Conservation (phyloP, 2,888 invertebrate species). For the Drosophila neoperkinsi region DNA sequence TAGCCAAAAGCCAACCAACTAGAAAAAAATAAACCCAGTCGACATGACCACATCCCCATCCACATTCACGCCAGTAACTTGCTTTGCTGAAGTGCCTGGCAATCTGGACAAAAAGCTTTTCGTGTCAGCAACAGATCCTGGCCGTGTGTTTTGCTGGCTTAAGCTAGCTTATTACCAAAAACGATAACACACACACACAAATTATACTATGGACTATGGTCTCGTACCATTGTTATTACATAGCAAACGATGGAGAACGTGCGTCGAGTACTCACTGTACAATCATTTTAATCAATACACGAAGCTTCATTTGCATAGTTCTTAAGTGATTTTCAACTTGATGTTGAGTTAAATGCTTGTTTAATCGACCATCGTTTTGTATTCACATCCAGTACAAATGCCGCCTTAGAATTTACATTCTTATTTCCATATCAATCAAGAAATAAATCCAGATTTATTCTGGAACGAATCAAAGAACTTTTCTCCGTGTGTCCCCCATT, state of each 20-base stretch:
- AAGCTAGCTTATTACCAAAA: slow-evolving; percentile 57
- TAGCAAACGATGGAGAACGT: neutral
- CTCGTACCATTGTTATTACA: neutral
- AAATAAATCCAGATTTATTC: neutral
- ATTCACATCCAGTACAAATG: neutral
- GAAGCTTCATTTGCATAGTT: slow-evolving; percentile 11
- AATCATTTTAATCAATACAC: slow-evolving; percentile 19
- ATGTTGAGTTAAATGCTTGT: neutral
- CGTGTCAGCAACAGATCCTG: slow-evolving; percentile 64
- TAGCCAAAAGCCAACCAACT: slow-evolving; percentile 11
- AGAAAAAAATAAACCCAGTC: neutral
- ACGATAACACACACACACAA: slow-evolving; percentile 44
- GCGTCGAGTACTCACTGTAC: slow-evolving; percentile 13
- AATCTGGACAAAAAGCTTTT: slow-evolving; percentile 65
- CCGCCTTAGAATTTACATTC: neutral
- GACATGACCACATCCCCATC: neutral
- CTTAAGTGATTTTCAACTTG: slow-evolving; percentile 14
- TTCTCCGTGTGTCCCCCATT: neutral
- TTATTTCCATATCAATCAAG: neutral
- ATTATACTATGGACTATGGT: neutral
- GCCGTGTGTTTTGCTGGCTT: slow-evolving; percentile 56
- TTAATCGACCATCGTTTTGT: neutral
- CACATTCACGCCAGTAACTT: neutral
- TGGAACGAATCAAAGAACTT: neutral
- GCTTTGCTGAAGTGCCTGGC: slow-evolving; percentile 41